Conservation (phyloP, 2,888 invertebrate species). For the Caprella mutica region DNA sequence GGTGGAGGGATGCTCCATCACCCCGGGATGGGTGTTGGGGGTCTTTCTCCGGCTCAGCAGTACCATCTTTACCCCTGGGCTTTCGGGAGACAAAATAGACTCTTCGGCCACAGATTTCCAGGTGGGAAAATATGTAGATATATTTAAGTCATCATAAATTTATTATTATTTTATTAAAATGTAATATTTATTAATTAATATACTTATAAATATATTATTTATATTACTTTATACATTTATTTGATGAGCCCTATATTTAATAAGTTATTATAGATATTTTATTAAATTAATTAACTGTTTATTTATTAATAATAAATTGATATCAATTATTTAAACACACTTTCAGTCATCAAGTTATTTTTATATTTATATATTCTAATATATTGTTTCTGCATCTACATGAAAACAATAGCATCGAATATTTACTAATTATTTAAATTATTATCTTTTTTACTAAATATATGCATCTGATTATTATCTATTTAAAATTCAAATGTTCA, state of each 20-base stretch:
- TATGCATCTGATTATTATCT: neutral
- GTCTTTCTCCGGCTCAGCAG: slow-evolving; percentile 22
- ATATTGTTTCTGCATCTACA: neutral
- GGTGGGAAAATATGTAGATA: slow-evolving; percentile 19
- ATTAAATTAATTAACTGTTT: slow-evolving; percentile 7
- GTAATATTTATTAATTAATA: neutral
- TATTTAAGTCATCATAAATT: too few relatives aligned
- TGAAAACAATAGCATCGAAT: neutral
- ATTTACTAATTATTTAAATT: neutral
- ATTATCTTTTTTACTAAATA: neutral
- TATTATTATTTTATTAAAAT: neutral
- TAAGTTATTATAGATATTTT: too few relatives aligned
- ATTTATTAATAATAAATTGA: slow-evolving; percentile 5
- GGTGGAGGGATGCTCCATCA: too few relatives aligned
- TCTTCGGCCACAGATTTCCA: slow-evolving; percentile 31
- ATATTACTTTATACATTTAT: neutral
- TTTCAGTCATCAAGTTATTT: neutral
- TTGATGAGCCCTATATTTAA: too few relatives aligned
- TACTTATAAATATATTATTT: neutral
- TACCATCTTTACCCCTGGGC: slow-evolving; percentile 33
- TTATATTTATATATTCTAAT: neutral
- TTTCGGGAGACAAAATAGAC: slow-evolving; percentile 22
- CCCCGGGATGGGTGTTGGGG: too few relatives aligned
- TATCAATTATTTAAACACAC: neutral
- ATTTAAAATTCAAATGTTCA: slow-evolving; percentile 1